These are phyloP conservation scores for Pocillopora meandrina DNA, from an alignment of 92 coral and sea anemone species.

Conservation along the genomic window DNA sequence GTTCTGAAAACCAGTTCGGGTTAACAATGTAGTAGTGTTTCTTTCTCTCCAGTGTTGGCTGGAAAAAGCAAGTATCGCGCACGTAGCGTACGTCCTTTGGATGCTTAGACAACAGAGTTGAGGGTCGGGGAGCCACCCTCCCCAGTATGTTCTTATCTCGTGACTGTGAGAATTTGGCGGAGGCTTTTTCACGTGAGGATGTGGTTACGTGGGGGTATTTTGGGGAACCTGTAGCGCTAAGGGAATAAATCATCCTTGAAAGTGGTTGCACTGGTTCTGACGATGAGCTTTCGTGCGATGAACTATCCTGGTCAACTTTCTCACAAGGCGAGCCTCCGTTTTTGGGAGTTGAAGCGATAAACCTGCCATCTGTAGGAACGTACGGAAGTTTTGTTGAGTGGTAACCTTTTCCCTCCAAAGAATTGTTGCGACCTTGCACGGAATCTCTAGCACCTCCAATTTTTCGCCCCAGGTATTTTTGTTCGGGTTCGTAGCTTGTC, in stretches of 20 bases:
- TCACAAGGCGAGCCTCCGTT: not conserved
- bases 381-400: not conserved
- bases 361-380: not conserved
- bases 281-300: not conserved
- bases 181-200: not conserved
- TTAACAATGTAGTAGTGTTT: conserved; percentile 34
- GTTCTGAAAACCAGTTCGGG: conserved; percentile 59
- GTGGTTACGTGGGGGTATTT: not conserved
- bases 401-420: not conserved
- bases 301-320: not conserved
- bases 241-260: not conserved
- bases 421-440: not conserved
- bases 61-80: conserved; percentile 53
- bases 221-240: not conserved
- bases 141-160: not conserved
- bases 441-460: too few relatives aligned
- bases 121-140: conserved; percentile 47
- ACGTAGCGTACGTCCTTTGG: conserved; percentile 28
- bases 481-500: conserved; percentile 45
- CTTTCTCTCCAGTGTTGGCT: conserved; percentile 45
- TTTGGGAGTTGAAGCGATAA: not conserved
- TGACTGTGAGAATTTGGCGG: not conserved
- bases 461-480: not conserved
- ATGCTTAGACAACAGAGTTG: conserved; percentile 36
- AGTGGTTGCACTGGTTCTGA: not conserved